Base-by-base conservation (phyloP, 2,888 invertebrate species). In the Phyto melanocephala region DNA sequence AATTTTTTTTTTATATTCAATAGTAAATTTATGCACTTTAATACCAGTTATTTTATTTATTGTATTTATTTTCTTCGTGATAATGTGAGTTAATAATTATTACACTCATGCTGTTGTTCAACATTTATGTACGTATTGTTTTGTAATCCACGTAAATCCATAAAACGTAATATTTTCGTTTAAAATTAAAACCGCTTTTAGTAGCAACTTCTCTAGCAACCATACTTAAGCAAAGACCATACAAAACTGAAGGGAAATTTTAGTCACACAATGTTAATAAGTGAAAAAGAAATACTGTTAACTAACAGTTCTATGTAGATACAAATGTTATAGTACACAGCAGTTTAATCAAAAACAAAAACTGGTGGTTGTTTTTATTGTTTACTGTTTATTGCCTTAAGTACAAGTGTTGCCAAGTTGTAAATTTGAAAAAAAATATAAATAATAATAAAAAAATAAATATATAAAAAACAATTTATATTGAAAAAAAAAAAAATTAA, bases 231-330 rank as follows among this genome's bases (percentile, higher is more conserved):
- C 54, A 65, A 62, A 75, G 78, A 75, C 79, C 65, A 82, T 70
- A 82, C 28, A 75, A 58, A 82, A 82, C 82, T 82, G 70, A 78
- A 67, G 81, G 81, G 81, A 82, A 82, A 78, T 82, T 78, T 82
- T 63, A 54, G 11, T 35, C 47, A 52, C 62, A 63, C 15, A 58
- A 35, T 58, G 54, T 75, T 74, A 70, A 70, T 75, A 70, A 75
- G 65, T 70, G 42, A 65, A 56, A 47, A 15, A 8, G 50, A 35
- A 63, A 8, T 37, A 37, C n/a, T 67, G 60, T 63, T 63, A 65
- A 68, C 10, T 17, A 72, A 47, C 76, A 52, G 35, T 1, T 13
- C 10, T n/a, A 20, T 37, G 35, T 2, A 10, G 3, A 5, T 37
- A 11, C 37, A 6, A 28, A 56, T 81, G 81, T 81, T 81, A 81